phyloP scores from a whole-genome alignment of 1,140 invertebrate genomes.

The Acromyrmex charruanus region DNA sequence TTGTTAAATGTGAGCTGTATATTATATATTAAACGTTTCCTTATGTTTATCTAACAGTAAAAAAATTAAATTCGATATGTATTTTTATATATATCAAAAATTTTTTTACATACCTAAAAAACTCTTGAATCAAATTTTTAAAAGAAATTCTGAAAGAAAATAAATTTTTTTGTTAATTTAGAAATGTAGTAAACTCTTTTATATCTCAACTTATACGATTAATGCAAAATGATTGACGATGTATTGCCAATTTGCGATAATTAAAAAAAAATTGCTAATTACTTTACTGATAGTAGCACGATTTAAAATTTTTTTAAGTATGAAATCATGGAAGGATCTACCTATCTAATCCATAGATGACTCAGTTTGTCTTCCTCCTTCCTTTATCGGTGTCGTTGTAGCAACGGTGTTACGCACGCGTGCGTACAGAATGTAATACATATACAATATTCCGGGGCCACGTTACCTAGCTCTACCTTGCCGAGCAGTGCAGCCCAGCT shows the following conservation, averaged over 20 bases:
- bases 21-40: neutral
- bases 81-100: neutral
- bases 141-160: neutral
- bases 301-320: neutral
- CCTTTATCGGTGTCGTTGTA: neutral
- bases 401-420: neutral
- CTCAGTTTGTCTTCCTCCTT: neutral
- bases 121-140: neutral
- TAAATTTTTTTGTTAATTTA: neutral
- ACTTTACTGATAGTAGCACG: neutral
- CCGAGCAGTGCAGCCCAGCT: constrained; percentile 16
- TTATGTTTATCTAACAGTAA: neutral
- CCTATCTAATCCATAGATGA: neutral
- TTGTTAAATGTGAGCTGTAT: neutral
- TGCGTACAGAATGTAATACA: neutral
- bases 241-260: neutral
- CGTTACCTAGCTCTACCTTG: constrained; percentile 24
- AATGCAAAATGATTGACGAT: neutral
- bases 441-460: neutral
- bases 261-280: neutral
- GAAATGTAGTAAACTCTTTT: neutral
- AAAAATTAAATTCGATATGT: neutral
- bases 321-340: neutral
- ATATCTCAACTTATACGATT: neutral
- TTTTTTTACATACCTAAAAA: neutral